Evolutionary conservation across 2,888 invertebrate genomes (phyloP), one percentile per base, ranked within the genome.

Genomic region (Diloba caeruleocephala): DNA sequence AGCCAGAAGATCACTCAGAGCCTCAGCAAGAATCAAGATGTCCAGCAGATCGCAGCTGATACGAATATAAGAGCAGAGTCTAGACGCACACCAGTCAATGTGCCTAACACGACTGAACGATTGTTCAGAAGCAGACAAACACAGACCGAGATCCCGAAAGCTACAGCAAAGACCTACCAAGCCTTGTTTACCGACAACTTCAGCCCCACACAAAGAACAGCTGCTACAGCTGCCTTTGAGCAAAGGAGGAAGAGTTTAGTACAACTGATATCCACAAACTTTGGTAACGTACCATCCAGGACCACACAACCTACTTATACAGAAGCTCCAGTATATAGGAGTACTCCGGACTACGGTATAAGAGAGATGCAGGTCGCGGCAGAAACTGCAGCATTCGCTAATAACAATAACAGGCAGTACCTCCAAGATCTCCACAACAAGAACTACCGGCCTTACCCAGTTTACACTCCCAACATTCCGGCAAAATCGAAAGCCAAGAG

Each of bases 301-400:
- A 77, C 89, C 9, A 92, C 92, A 1, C 58, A 77, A 5, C 80
- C 90, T 0, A 80, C 87, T 3, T 90, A 84, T 52, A 80, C 81
- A 1, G 92, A 93, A 43, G 79, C 84, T 1, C 84, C 89, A 0
- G 84, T 88, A 0, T 85, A 84, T 29, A 88, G 84, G 74, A 83
- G 81, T n/a, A 85, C 89, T 9, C 88, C 88, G 3, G 94, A 94
- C 50, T 76, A 85, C 21, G 93, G 80, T 52, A 71, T 90, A 1
- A 94, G 86, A 55, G 96, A 97, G 84, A 94, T 95, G 77, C 97
- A 97, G 80, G 94, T 96, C 1, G 94, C 96, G 0, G 96, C 97
- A 6, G 97, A 97, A 85, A 95, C 96, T 5, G 96, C 96, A 0
- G 96, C 97, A 0, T 97, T 97, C 78, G 95, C 95, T 1, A 94